phyloP scores from a whole-genome alignment of 2,888 invertebrate species.

The Drosophila nr. medialis region DNA sequence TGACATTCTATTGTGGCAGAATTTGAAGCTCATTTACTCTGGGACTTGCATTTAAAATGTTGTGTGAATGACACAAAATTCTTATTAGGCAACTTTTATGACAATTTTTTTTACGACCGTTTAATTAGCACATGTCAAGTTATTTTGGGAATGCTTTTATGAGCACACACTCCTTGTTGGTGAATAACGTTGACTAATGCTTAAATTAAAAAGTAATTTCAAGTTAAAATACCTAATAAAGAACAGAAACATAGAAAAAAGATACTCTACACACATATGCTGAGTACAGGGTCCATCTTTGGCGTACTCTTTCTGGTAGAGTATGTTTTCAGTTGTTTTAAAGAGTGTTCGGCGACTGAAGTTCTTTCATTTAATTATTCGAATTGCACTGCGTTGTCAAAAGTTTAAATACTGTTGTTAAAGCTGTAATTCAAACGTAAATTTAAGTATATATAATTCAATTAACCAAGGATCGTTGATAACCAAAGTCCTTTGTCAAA shows the following conservation, averaged over 20 bases:
- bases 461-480: background rate
- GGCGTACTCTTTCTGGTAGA: background rate
- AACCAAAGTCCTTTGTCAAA: background rate
- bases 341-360: background rate
- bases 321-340: background rate
- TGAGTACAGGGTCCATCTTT: background rate
- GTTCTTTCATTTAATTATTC: conserved; percentile 13
- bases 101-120: conserved; percentile 58
- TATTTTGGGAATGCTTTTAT: conserved; percentile 39
- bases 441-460: background rate
- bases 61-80: conserved; percentile 29
- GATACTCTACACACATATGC: background rate
- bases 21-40: conserved; percentile 15
- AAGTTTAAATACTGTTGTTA: too few relatives aligned
- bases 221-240: background rate
- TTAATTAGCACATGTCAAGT: conserved; percentile 68
- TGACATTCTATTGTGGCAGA: conserved; percentile 3
- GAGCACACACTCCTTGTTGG: background rate
- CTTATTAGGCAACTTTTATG: conserved; percentile 49
- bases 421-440: too few relatives aligned
- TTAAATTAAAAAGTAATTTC: background rate
- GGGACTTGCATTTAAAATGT: conserved; percentile 31
- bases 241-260: background rate
- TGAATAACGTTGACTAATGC: background rate
- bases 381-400: conserved; percentile 12